These are phyloP conservation scores for Hecatera dysodea DNA, from an alignment of 2,888 invertebrate species.

Conservation along the genomic window DNA sequence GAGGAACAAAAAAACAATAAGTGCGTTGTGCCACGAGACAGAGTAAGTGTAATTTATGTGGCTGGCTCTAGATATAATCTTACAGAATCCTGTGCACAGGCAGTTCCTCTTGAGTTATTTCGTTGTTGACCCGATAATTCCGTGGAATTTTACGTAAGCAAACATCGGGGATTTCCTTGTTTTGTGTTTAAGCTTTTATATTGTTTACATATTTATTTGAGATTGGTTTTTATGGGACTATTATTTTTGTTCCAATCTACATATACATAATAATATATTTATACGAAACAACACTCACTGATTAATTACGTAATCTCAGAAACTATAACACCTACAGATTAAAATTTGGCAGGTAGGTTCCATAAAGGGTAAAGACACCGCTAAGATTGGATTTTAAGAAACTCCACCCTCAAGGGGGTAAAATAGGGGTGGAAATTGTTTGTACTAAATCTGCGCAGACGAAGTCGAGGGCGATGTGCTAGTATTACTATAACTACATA, in stretches of 20 bases:
- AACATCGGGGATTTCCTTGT: conserved; percentile 53
- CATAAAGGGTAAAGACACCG: no score
- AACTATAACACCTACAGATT: no score
- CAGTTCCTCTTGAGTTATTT: conserved; percentile 65
- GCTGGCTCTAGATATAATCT: conserved; percentile 66
- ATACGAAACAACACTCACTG: no score
- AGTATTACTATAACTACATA: no score
- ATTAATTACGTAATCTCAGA: no score
- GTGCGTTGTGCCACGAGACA: conserved; percentile 54
- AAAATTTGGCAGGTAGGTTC: no score
- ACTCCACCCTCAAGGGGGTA: no score
- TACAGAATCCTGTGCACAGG: conserved; percentile 62
- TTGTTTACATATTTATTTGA: conserved; percentile 32
- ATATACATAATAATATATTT: no score
- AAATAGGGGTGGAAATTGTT: no score
- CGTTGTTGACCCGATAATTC: conserved; percentile 65
- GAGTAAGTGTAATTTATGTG: conserved; percentile 67
- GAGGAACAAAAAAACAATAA: conserved; percentile 62
- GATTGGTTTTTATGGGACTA: background rate
- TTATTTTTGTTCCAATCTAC: background rate
- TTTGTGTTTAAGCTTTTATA: conserved; percentile 39
- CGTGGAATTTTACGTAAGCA: conserved; percentile 48
- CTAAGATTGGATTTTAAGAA: no score
- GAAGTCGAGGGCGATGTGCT: no score
- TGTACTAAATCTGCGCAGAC: no score